Conservation (phyloP, 2,797 vertebrate species). For the Cirrhinus molitorella region DNA sequence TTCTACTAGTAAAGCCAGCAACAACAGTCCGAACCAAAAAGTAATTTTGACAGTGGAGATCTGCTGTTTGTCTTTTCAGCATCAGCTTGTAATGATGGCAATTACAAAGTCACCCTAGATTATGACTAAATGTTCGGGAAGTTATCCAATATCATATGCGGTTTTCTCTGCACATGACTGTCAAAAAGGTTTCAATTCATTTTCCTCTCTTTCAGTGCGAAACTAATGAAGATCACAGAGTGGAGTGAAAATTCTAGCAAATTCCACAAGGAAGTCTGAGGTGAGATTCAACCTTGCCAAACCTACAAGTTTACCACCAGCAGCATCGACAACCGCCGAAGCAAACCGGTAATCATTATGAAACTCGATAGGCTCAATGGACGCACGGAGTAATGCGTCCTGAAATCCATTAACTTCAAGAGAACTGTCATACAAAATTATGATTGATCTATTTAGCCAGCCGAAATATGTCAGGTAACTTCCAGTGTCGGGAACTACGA, state of each 20-base stretch:
- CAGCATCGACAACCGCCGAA: neutral
- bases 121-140: constrained; percentile 8
- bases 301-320: neutral
- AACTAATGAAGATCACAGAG: constrained; percentile 27
- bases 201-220: neutral
- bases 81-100: constrained; percentile 6
- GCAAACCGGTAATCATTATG: neutral
- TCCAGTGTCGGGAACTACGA: constrained; percentile 5
- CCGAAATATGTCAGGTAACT: constrained; percentile 21
- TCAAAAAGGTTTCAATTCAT: neutral
- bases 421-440: constrained; percentile 12
- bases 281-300: neutral
- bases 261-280: neutral
- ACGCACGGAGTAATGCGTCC: constrained; percentile 1
- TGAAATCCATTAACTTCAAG: constrained; percentile 13
- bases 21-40: neutral
- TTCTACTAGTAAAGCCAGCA: neutral
- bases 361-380: constrained; percentile 3
- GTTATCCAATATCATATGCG: neutral
- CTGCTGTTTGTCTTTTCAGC: constrained; percentile 14
- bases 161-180: constrained; percentile 1
- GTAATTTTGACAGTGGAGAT: constrained; percentile 9
- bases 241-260: neutral
- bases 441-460: constrained; percentile 26
- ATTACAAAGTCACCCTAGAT: constrained; percentile 31